These are phyloP conservation scores for Patella depressa DNA, from an alignment of 2,888 invertebrate genomes.

Conservation along the genomic window DNA sequence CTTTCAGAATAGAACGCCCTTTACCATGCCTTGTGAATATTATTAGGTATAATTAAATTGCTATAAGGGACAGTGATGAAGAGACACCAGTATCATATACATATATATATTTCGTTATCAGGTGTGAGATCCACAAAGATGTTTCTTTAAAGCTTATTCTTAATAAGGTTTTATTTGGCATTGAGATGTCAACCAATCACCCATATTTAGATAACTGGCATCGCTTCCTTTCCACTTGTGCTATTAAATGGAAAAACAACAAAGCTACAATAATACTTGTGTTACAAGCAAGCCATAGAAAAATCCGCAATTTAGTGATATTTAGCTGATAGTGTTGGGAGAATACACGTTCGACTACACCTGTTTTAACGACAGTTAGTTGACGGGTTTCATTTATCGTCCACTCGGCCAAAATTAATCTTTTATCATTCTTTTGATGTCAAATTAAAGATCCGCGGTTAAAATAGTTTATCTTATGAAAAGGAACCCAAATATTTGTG, in stretches of 20 bases:
- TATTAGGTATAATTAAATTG: no score
- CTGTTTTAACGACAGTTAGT: conserved; percentile 13
- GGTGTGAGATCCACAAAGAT: conserved; percentile 21
- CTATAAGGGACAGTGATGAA: no score
- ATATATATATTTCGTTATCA: no score
- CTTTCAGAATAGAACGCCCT: no score
- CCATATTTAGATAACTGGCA: conserved; percentile 23
- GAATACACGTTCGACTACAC: conserved; percentile 12
- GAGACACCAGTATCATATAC: no score
- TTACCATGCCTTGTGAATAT: no score
- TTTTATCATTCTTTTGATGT: conserved; percentile 18
- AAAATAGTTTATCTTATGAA: conserved; percentile 26
- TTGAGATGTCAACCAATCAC: conserved; percentile 19
- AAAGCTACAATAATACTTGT: conserved; percentile 22
- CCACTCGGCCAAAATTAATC: conserved; percentile 15
- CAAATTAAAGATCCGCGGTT: conserved; percentile 16
- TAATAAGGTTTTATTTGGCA: neutral
- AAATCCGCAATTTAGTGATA: conserved; percentile 18
- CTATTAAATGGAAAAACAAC: conserved; percentile 26
- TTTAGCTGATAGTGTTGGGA: conserved; percentile 20
- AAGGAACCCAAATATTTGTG: conserved; percentile 16
- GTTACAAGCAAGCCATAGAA: neutral
- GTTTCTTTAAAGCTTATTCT: conserved; percentile 9
- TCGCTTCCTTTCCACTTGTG: conserved; percentile 21
- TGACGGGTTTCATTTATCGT: neutral